Percentiles rank a stretch among this genome's conserved stretches.
These are phyloP conservation scores for Nasua narica DNA, from an alignment of 2,797 vertebrate genomes.

Conservation along the genomic window DNA sequence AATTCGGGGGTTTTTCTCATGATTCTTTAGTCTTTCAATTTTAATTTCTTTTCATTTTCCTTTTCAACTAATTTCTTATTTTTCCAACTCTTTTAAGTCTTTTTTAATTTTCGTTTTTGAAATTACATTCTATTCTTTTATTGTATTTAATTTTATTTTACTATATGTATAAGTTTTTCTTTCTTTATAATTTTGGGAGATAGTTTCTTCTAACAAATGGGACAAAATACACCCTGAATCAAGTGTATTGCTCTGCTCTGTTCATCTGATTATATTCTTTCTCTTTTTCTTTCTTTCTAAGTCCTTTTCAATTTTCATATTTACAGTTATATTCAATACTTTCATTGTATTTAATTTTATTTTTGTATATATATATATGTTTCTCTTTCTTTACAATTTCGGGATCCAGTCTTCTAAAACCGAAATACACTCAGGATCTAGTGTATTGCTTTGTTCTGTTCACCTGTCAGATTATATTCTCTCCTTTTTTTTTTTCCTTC, in stretches of 20 bases:
- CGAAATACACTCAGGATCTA: no score
- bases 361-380: no score
- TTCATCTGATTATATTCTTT: not conserved
- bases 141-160: not conserved
- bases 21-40: not conserved
- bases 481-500: no score
- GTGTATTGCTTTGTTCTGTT: not conserved
- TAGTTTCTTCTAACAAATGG: not conserved
- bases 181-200: not conserved
- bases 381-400: no score
- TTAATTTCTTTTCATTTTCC: not conserved
- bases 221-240: not conserved
- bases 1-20: not conserved
- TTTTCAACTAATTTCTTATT: not conserved
- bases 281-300: not conserved
- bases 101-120: not conserved
- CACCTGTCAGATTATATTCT: not conserved
- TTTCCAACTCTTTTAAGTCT: not conserved
- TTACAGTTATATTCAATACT: no score
- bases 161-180: not conserved
- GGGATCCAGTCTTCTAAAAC: no score
- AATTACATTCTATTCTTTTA: not conserved
- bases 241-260: not conserved
- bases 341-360: no score
- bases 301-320: no score